A percentile compares a stretch with the other conserved stretches of the same genome.
phyloP scores from a whole-genome alignment of 53 echinoderm and acorn worm species.

The Paelopatides confundens region DNA sequence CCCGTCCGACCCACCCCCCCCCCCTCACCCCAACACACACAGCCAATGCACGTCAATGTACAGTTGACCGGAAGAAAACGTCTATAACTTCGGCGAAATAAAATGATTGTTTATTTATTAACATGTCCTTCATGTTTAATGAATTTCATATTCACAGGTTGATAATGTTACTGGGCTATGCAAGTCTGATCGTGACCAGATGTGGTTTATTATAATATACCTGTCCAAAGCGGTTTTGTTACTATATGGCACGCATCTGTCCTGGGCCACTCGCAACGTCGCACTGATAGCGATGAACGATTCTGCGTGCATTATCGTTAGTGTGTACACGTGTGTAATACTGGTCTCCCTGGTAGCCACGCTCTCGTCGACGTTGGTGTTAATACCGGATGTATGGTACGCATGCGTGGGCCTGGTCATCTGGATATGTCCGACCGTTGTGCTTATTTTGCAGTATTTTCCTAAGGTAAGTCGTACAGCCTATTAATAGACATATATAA shows the following conservation, averaged over 20 bases:
- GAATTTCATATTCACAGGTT: background rate
- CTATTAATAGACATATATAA: no score
- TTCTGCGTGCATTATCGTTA: constrained; percentile 88
- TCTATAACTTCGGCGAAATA: no score
- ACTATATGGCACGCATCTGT: constrained; percentile 88
- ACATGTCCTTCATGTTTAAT: no score
- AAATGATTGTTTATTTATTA: no score
- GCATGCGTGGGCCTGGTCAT: constrained; percentile 77
- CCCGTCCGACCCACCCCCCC: no score
- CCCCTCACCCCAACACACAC: no score
- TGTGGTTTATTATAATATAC: constrained; percentile 81
- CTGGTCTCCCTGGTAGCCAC: constrained; percentile 78
- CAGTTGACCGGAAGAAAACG: no score
- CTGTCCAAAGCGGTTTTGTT: constrained; percentile 75
- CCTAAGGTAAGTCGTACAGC: constrained; percentile 75
- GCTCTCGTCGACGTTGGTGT: constrained; percentile 67
- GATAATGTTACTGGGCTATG: constrained; percentile 44
- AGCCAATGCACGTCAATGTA: no score
- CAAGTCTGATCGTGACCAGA: constrained; percentile 60
- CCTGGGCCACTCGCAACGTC: constrained; percentile 97
- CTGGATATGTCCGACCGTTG: constrained; percentile 80
- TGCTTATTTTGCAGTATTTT: constrained; percentile 82
- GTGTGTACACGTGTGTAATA: constrained; percentile 95
- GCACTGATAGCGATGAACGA: constrained; percentile 97
- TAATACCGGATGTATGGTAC: constrained; percentile 96